Evolutionary conservation across 2,797 vertebrate genomes (phyloP).

Genomic region (Paramormyrops hopkinsi): DNA sequence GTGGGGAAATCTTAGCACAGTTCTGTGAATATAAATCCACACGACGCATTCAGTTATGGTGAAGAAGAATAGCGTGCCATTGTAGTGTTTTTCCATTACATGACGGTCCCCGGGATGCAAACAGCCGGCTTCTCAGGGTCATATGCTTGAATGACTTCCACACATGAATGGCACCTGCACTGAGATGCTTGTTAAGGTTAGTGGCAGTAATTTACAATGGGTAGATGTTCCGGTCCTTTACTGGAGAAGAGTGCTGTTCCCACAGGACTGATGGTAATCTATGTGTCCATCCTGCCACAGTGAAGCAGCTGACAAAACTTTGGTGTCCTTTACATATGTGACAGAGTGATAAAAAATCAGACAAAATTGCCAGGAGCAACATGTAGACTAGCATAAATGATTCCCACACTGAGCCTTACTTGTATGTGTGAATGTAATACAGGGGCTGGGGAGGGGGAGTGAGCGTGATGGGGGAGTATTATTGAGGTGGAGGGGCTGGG

Average conservation of each 20-base stretch:
- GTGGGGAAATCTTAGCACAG: not conserved
- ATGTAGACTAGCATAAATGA: not conserved
- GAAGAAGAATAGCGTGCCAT: not conserved
- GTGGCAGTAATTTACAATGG: not conserved
- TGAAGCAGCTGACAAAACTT: constrained; percentile 4
- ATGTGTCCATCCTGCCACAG: not conserved
- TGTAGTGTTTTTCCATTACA: not conserved
- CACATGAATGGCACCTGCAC: not conserved
- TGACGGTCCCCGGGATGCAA: not conserved
- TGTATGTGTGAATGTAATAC: not conserved
- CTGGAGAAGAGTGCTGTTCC: not conserved
- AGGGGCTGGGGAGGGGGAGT: not conserved
- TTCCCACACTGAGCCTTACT: not conserved
- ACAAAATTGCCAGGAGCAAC: not conserved
- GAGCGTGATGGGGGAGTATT: not conserved
- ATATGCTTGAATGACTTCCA: not conserved
- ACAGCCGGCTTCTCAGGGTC: not conserved
- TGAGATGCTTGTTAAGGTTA: not conserved
- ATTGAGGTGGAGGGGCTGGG: constrained; percentile 11
- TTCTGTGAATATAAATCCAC: not conserved
- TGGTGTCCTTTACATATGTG: not conserved
- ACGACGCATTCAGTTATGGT: not conserved
- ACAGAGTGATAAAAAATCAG: not conserved
- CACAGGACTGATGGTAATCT: not conserved
- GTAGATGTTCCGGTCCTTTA: not conserved